Base-by-base conservation (phyloP, 53 echinoderm and acorn worm genomes). In the Holothuria scabra region DNA sequence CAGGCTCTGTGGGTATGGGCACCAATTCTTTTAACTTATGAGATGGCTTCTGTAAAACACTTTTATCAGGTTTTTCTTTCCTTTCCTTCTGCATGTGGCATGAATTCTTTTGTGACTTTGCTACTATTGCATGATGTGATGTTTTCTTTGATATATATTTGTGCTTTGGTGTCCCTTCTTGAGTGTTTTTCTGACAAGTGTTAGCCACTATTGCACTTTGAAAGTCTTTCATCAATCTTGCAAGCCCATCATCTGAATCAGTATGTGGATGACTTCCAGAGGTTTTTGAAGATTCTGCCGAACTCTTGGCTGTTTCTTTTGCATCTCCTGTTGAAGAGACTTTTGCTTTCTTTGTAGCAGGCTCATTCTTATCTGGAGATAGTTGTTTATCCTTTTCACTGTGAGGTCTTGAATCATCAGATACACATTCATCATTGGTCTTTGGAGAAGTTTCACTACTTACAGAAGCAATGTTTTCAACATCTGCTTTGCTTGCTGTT, bases 211-310 rank as follows among this genome's bases (percentile, higher is more conserved):
- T 81, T 9, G 82, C 82, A 61, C 62, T 61, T 24, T 63, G 62
- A 64, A 81, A 63, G 64, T 63, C 82, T 38, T 81, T 81, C 82
- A 81, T 81, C 44, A 81, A 41, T 48, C 46, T 81, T 34, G 82
- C 49, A 32, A 81, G 38, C 13, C 82, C 82, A 63, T 81, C 82
- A 24, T 81, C 82, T 23, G 78, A 78, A 56, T 78, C 78, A 11
- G 59, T 52, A 52, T 52, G 52, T 16, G 52, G 52, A 52, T 52
- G 52, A 52, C 52, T 16, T 1, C 5, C 18, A 14, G 52, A 18
- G 18, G 52, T 16, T 52, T 52, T 52, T 52, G 52, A 52, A 52
- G 18, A 16, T 14, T 52, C 52, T 18, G 18, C 16, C 0, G 52
- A 18, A 52, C 16, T 16, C 52, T 52, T 52, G 52, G 52, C 52